A percentile compares a stretch with the other conserved stretches of the same genome.
Conservation (phyloP, 64 coral and sea anemone genomes). For the Montipora cactus region DNA sequence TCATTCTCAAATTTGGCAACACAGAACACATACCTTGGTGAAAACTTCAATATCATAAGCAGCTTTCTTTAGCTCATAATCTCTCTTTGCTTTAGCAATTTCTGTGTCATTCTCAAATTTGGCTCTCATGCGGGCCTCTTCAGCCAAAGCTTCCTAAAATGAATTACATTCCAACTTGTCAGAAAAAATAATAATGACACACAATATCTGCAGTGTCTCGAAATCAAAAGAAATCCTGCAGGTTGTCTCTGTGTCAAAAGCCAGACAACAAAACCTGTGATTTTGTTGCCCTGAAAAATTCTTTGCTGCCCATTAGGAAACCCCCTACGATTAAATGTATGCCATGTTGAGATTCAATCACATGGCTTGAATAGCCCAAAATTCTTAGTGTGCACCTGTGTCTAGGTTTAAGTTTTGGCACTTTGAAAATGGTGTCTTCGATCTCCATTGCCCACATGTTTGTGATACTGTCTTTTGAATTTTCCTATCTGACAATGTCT, state of each 20-base stretch:
- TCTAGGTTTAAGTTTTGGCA: too few species aligned
- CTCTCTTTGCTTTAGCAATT: constrained; percentile 92
- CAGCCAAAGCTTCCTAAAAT: constrained; percentile 92
- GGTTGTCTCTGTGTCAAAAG: too few species aligned
- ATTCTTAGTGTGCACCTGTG: too few species aligned
- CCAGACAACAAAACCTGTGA: too few species aligned
- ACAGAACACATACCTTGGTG: constrained; percentile 69
- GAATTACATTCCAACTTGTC: background rate
- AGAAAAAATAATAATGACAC: background rate
- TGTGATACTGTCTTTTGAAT: too few species aligned
- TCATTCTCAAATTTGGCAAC: constrained; percentile 95
- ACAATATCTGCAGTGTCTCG: background rate
- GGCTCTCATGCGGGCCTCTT: constrained; percentile 89
- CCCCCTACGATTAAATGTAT: too few species aligned
- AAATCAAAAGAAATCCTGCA: too few species aligned
- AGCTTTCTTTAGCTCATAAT: constrained; percentile 94
- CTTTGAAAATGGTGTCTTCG: too few species aligned
- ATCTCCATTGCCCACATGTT: too few species aligned
- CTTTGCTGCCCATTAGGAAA: background rate
- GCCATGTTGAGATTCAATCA: too few species aligned
- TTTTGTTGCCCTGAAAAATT: too few species aligned
- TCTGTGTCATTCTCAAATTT: constrained; percentile 97
- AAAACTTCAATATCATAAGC: constrained; percentile 96
- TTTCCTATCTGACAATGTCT: too few species aligned
- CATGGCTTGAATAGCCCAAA: background rate